These are phyloP conservation scores for Chloroclysta siterata DNA, from an alignment of 2,888 invertebrate species.

Conservation along the genomic window DNA sequence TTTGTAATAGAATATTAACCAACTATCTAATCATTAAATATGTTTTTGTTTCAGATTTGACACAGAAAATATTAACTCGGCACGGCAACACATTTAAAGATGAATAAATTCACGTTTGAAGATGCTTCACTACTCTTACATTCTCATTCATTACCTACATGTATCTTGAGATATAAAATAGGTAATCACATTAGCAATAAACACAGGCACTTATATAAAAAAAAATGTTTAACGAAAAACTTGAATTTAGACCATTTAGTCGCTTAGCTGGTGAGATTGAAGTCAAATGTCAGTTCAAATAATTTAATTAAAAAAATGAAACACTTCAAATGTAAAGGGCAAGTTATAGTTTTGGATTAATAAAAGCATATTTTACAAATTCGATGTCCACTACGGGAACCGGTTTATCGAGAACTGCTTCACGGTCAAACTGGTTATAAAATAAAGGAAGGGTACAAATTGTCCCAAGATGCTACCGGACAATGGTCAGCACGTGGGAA, in stretches of 20 bases:
- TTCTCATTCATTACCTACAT: too few species aligned
- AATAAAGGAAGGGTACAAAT: conserved; percentile 48
- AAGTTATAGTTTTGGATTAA: neutral
- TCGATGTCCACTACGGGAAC: conserved; percentile 57
- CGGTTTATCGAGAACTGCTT: conserved; percentile 44
- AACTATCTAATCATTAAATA: neutral
- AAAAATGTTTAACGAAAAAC: too few species aligned
- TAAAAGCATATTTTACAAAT: neutral
- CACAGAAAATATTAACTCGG: neutral
- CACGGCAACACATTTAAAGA: neutral
- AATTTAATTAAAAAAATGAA: too few species aligned
- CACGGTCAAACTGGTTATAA: conserved; percentile 49
- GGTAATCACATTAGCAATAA: too few species aligned
- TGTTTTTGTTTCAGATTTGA: neutral
- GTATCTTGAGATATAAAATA: too few species aligned
- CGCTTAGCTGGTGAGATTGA: too few species aligned
- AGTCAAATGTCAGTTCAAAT: too few species aligned
- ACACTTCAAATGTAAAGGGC: neutral
- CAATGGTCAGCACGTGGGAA: conserved; percentile 61
- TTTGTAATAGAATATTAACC: too few species aligned
- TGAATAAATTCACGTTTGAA: neutral
- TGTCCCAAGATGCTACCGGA: conserved; percentile 49
- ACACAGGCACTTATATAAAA: too few species aligned
- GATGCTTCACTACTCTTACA: too few species aligned
- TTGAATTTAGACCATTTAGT: too few species aligned